These are phyloP conservation scores for Mungos mungo DNA, from an alignment of 2,113 vertebrate species.

Conservation along the genomic window DNA sequence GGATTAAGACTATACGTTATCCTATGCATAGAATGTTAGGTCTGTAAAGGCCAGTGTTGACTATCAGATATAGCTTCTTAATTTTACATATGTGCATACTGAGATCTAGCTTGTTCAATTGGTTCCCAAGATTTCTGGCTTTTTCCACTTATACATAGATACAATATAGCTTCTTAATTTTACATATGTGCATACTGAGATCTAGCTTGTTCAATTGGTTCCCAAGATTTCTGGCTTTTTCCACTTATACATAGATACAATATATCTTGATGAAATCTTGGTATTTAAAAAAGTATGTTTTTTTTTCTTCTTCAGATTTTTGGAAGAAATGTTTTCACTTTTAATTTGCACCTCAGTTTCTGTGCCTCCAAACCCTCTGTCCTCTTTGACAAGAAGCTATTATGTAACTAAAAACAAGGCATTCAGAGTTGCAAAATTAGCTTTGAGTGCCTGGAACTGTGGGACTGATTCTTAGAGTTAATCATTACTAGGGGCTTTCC, in stretches of 20 bases:
- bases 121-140: neutral
- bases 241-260: neutral
- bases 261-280: neutral
- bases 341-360: conserved; percentile 18
- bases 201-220: neutral
- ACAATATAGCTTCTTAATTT: conserved; percentile 19
- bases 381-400: conserved; percentile 11
- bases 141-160: neutral
- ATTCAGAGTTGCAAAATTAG: neutral
- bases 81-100: neutral
- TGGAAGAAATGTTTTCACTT: conserved; percentile 41
- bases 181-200: neutral
- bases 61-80: neutral
- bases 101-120: neutral
- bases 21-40: neutral
- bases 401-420: neutral
- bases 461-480: neutral
- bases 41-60: neutral
- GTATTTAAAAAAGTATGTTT: neutral
- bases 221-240: neutral
- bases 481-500: too few relatives aligned
- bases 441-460: neutral
- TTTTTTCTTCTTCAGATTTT: neutral
- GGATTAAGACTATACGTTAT: neutral
- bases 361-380: neutral